Base-by-base conservation (phyloP, 2,797 vertebrate genomes). In the Melanotaenia trifasciata region DNA sequence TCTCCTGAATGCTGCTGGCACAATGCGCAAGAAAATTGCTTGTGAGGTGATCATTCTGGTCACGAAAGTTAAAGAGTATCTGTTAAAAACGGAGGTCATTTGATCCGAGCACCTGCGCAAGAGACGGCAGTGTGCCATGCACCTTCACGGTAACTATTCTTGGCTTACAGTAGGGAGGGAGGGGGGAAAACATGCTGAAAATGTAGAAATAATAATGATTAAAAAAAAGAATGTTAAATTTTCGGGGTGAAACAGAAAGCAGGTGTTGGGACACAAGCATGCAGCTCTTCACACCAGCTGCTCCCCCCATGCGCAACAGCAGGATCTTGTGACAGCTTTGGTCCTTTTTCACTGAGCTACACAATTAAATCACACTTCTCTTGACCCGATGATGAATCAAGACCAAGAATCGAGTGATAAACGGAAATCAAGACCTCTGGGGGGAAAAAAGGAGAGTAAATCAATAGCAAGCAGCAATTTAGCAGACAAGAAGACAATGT, bases 41-140 rank as follows among this genome's bases (percentile, higher is more conserved):
- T 79, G 86, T 78, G 86, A 79, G 81, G 83, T 78, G 86, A 87
- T 85, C 76, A 76, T 80, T 83, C 68, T 67, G 74, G 80, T 45
- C 84, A 86, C 69, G 85, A 88, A 88, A 91, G 87, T 92, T 86
- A 84, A 85, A 88, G 78, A 77, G 68, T 77, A 64, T 76, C 43
- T 66, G 71, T 67, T 74, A 64, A 65, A 72, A 70, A 64, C 2
- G 57, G 72, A 54, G 54, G 79, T 84, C 40, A 84, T 78, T 79
- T 80, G 85, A 89, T 76, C 78, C 45, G 36, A 64, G 77, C 88
- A 88, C 85, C 87, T 92, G 88, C 81, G 59, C 74, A 33, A 10
- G 33, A 54, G 32, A 28, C 50, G 24, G 67, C 58, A 53, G 64
- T 13, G 40, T 1, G 66, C 64, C 11, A 22, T 16, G 64, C 85